Percentiles rank a stretch among this genome's conserved stretches.
These are phyloP conservation scores for Lethocerus indicus DNA, from an alignment of 1,140 invertebrate species.

Conservation along the genomic window DNA sequence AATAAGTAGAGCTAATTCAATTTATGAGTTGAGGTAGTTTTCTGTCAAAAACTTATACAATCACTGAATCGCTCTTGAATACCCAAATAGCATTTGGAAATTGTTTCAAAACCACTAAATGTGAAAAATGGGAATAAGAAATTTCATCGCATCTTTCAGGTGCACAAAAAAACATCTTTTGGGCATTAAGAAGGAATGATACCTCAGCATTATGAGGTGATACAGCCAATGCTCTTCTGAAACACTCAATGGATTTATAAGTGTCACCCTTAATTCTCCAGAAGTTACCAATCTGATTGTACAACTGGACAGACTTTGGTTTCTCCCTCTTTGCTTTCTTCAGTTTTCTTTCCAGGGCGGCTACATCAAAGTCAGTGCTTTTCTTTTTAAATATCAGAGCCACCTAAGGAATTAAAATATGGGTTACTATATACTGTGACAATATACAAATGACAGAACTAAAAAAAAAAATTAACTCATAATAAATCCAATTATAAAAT, in stretches of 20 bases:
- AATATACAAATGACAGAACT: background rate
- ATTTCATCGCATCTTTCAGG: too few species aligned
- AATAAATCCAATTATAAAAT: too few species aligned
- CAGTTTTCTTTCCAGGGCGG: conserved; percentile 44
- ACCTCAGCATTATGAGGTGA: conserved; percentile 75
- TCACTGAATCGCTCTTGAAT: too few species aligned
- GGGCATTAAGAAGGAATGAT: conserved; percentile 4
- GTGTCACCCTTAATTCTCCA: conserved; percentile 73
- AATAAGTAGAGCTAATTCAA: too few species aligned
- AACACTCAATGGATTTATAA: conserved; percentile 71
- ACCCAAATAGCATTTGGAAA: too few species aligned
- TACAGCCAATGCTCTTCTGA: conserved; percentile 62
- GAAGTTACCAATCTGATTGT: conserved; percentile 81
- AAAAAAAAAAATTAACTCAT: background rate
- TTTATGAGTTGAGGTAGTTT: too few species aligned
- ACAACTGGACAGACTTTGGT: conserved; percentile 68
- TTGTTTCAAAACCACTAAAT: too few species aligned
- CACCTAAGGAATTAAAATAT: conserved; percentile 27
- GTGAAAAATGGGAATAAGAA: too few species aligned
- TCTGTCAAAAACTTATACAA: too few species aligned
- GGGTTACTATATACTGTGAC: background rate
- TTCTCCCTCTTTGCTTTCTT: conserved; percentile 70
- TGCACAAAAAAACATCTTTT: too few species aligned
- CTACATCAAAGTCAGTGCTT: conserved; percentile 56
- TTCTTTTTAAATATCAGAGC: conserved; percentile 63